phyloP scores from a whole-genome alignment of 2,888 invertebrate species.

The Phalera bucephala region DNA sequence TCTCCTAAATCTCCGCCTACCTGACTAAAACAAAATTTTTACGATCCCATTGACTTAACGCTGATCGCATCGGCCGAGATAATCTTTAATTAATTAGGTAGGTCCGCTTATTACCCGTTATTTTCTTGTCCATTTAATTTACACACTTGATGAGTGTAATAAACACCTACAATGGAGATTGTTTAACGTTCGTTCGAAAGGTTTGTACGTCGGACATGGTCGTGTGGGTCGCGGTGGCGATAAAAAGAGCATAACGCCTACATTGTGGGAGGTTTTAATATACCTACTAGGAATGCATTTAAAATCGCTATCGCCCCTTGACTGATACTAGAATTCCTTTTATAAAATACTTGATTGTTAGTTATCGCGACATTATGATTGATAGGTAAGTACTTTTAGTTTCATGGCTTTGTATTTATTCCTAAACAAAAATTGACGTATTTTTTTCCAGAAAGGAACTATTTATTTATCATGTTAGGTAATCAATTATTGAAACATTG shows the following conservation, averaged over 20 bases:
- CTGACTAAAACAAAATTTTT: slow-evolving; percentile 57
- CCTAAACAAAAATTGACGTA: too few relatives aligned
- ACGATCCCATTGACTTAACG: slow-evolving; percentile 58
- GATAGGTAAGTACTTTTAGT: too few relatives aligned
- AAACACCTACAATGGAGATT: slow-evolving; percentile 61
- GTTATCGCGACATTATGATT: too few relatives aligned
- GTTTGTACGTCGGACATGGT: slow-evolving; percentile 33
- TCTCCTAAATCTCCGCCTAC: slow-evolving; percentile 43
- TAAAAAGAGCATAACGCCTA: slow-evolving; percentile 22
- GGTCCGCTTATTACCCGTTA: slow-evolving; percentile 57
- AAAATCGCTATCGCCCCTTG: background rate
- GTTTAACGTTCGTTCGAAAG: slow-evolving; percentile 50
- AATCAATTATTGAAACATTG: too few relatives aligned
- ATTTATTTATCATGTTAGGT: too few relatives aligned
- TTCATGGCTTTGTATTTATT: too few relatives aligned
- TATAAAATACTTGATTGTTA: too few relatives aligned
- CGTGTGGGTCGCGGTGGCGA: slow-evolving; percentile 21
- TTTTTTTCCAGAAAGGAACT: too few relatives aligned
- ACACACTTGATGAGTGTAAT: slow-evolving; percentile 60
- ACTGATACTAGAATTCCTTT: too few relatives aligned
- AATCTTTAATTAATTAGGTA: slow-evolving; percentile 67
- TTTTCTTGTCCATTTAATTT: slow-evolving; percentile 64
- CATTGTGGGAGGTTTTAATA: slow-evolving; percentile 17
- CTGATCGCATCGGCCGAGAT: slow-evolving; percentile 56
- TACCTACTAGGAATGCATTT: slow-evolving; percentile 11